Conservation (phyloP, 2,113 vertebrate species). For the Potamarius usumacintae region DNA sequence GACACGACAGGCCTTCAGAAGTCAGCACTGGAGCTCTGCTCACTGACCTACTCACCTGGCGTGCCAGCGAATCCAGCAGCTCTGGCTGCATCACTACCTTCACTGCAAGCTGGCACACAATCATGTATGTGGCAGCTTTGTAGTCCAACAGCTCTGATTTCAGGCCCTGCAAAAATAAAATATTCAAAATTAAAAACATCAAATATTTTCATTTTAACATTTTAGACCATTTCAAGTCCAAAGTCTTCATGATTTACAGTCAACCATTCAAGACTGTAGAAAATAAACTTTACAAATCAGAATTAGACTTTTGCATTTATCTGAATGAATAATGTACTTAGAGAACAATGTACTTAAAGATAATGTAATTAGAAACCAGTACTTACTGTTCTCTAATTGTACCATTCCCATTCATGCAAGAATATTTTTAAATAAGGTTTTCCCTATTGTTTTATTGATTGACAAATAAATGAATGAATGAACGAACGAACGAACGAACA, state of each 20-base stretch:
- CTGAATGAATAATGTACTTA: not conserved
- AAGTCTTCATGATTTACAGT: not conserved
- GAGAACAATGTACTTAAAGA: too few relatives aligned
- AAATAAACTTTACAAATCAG: not conserved
- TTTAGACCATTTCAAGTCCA: not conserved
- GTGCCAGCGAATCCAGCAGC: slow-evolving; percentile 79
- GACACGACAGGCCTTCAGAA: slow-evolving; percentile 82
- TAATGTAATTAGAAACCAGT: too few relatives aligned
- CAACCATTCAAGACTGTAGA: not conserved
- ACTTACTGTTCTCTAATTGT: not conserved
- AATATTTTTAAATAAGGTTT: not conserved
- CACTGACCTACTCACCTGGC: slow-evolving; percentile 81
- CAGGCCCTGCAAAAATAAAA: slow-evolving; percentile 78
- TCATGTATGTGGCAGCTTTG: slow-evolving; percentile 90
- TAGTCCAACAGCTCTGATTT: slow-evolving; percentile 86
- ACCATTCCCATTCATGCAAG: not conserved
- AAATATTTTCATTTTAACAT: not conserved
- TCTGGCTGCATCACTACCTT: slow-evolving; percentile 82
- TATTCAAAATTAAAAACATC: too few relatives aligned
- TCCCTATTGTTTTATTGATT: too few relatives aligned
- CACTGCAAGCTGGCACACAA: slow-evolving; percentile 87
- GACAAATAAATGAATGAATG: too few relatives aligned
- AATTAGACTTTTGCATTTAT: not conserved
- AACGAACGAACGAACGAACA: too few relatives aligned
- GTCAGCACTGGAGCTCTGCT: slow-evolving; percentile 71